Base-by-base conservation (phyloP, 2,113 vertebrate species). In the Melanerpes aurifrons region DNA sequence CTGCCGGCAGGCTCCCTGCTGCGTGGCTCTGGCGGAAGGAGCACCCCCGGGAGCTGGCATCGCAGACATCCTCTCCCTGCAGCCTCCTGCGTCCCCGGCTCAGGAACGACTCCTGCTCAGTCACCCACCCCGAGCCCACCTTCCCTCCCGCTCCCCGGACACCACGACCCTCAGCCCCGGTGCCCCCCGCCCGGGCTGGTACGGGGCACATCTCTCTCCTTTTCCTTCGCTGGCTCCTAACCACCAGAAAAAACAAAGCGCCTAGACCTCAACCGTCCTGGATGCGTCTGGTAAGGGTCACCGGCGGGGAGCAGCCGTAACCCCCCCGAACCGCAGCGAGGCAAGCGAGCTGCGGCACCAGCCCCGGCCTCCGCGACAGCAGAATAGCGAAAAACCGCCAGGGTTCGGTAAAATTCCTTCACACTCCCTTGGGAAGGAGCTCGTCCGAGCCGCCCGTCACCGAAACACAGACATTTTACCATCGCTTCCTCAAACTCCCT, bases 221-320 rank as follows among this genome's bases (percentile, higher is more conserved):
- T 6, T 35, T 17, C 78, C 21, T 20, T 1, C 8, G 6, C 54
- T 1, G 9, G 12, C 57, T 67, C 4, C 73, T 54, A 12, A 5
- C 2, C 4, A 61, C 57, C 90, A 67, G 29, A 15, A 76, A 28
- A 26, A 79, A 20, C 1, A 4, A 67, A 86, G 29, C 0, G 7
- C 45, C 2, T 0, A 5, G 0, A 76, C 25, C 64, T 43, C 6
- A 54, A 71, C 0, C 12, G 32, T 59, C n/a, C 26, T 0, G 1
- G 35, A 21, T 35, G 19, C 72, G 16, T 5, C 48, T 12, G 8
- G 20, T 28, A 28, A 29, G 17, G 0, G 31, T 8, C 58, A 66
- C 0, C 0, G 10, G 19, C 85, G 63, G 40, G 3, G 56, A 74
- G 74, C 50, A 50, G 3, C 31, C 4, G 45, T 29, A 18, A 7